These are phyloP conservation scores for Argyra leucocephala DNA, from an alignment of 2,888 invertebrate species.

Conservation along the genomic window DNA sequence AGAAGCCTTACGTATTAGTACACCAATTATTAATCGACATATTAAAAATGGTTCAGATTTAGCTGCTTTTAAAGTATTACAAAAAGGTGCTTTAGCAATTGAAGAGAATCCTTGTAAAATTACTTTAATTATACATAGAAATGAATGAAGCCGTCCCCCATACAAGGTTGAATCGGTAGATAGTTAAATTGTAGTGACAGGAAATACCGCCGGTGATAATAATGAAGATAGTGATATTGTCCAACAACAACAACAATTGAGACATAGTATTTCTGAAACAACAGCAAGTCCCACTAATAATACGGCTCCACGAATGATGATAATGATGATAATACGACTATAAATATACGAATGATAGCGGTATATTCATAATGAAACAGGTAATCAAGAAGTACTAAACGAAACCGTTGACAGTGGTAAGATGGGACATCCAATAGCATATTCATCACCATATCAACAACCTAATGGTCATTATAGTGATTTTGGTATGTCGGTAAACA, in stretches of 20 bases:
- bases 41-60: conserved; percentile 60
- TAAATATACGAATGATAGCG: conserved; percentile 21
- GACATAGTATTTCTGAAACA: conserved; percentile 26
- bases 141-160: conserved; percentile 50
- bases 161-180: conserved; percentile 37
- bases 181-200: conserved; percentile 39
- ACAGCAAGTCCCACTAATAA: conserved; percentile 34
- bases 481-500: conserved; percentile 58
- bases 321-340: conserved; percentile 26
- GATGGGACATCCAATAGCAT: conserved; percentile 49
- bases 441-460: conserved; percentile 42
- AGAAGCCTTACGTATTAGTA: conserved; percentile 59
- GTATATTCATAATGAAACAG: conserved; percentile 27
- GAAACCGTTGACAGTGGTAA: conserved; percentile 30
- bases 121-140: conserved; percentile 86
- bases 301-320: conserved; percentile 6
- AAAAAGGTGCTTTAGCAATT: conserved; percentile 44
- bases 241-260: conserved; percentile 20
- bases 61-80: conserved; percentile 63
- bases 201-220: conserved; percentile 27
- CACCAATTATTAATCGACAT: conserved; percentile 45
- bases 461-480: conserved; percentile 34
- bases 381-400: conserved; percentile 34
- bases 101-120: conserved; percentile 68
- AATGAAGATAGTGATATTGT: conserved; percentile 22